phyloP scores from a whole-genome alignment of 2,797 vertebrate genomes.

The Esox lucius region DNA sequence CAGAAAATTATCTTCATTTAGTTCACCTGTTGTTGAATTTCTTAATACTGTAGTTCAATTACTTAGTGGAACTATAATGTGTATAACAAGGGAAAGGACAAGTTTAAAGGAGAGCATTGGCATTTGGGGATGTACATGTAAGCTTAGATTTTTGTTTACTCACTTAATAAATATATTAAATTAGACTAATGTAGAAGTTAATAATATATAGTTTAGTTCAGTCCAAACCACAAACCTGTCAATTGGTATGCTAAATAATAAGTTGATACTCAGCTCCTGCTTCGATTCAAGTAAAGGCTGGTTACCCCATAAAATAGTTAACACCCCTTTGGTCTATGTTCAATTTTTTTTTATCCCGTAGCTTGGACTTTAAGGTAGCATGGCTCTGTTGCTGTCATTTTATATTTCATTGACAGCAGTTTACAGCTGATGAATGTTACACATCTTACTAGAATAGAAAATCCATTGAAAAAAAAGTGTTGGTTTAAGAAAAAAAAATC shows the following conservation, averaged over 20 bases:
- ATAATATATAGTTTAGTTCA: background rate
- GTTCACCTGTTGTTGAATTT: conserved; percentile 8
- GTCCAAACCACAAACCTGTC: background rate
- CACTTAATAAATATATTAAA: background rate
- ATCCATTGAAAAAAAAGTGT: conserved; percentile 74
- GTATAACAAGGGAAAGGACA: background rate
- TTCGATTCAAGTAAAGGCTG: conserved; percentile 64
- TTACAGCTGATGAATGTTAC: conserved; percentile 91
- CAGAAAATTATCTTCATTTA: background rate
- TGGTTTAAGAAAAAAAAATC: conserved; percentile 58
- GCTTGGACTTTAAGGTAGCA: conserved; percentile 99
- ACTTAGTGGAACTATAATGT: conserved; percentile 1
- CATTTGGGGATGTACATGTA: background rate
- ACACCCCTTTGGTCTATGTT: conserved; percentile 38
- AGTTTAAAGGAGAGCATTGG: background rate
- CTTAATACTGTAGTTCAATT: conserved; percentile 2
- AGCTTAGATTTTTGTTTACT: background rate
- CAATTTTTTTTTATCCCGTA: conserved; percentile 78
- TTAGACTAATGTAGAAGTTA: background rate
- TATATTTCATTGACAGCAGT: conserved; percentile 84
- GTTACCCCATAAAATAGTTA: conserved; percentile 58
- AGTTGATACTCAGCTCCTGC: conserved; percentile 23
- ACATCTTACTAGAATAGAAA: conserved; percentile 88
- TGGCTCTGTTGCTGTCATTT: conserved; percentile 90
- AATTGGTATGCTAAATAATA: background rate